Percentiles rank a stretch among this genome's conserved stretches.
Conservation (phyloP, 2,113 vertebrate species). For the Bos javanicus region DNA sequence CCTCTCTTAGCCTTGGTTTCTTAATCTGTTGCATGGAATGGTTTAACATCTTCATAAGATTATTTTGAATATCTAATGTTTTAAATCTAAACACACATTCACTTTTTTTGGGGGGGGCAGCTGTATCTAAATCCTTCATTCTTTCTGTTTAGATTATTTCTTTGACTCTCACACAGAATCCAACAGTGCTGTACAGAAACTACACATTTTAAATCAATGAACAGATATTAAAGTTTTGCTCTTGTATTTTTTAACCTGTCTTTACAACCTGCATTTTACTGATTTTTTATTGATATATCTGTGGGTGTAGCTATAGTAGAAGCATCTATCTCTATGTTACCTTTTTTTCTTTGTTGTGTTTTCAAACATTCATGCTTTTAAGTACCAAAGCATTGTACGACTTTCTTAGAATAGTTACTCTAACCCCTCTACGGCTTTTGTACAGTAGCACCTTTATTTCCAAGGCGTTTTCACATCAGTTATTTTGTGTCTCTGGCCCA, state of each 20-base stretch:
- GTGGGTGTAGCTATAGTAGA: background rate
- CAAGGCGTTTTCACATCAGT: background rate
- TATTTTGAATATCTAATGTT: background rate
- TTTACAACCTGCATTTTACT: background rate
- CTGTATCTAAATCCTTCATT: background rate
- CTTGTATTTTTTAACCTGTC: background rate
- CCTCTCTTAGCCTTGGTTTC: background rate
- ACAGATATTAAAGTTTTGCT: background rate
- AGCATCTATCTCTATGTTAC: background rate
- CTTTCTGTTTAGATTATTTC: background rate
- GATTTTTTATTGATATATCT: background rate
- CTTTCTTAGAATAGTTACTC: background rate
- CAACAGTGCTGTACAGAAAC: background rate
- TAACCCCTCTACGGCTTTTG: background rate
- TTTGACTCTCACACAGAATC: background rate
- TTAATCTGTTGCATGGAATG: background rate
- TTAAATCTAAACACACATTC: background rate
- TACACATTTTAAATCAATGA: background rate
- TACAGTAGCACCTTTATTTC: background rate
- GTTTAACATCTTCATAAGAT: background rate
- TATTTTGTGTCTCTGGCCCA: background rate
- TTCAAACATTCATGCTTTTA: background rate
- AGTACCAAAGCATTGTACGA: background rate
- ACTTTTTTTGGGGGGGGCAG: rapidly evolving
- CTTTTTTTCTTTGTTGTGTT: background rate